Base-by-base conservation (phyloP, 2,888 invertebrate species). In the Myopa tessellatipennis region DNA sequence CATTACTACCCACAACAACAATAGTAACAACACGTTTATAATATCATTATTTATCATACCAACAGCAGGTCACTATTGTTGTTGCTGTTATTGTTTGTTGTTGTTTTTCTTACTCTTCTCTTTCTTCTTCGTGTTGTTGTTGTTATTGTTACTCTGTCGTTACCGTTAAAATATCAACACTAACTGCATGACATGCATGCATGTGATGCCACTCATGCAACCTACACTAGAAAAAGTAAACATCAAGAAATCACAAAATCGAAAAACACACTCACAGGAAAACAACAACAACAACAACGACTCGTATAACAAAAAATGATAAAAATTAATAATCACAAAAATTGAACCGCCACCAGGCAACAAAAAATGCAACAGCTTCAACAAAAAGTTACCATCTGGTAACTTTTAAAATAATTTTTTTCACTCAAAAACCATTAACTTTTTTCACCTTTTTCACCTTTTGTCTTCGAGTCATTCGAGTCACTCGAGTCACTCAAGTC, bases 141-240 rank as follows among this genome's bases (percentile, higher is more conserved):
- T 65, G 8, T 65, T 65, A 34, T 65, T 65, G 65, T 38, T 45
- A 12, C 1, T 36, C 38, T 16, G 67, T 67, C 63, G 75, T 18
- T 36, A 50, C 69, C 58, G 69, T 16, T 58, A 69, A 58, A 60
- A 40, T n/a, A 69, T 75, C 75, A 69, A 69, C 69, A 69, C 69
- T 61, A 38, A 69, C 67, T 69, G 63, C 40, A 69, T 40, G 69
- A 69, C 60, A 69, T n/a, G n/a, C 50, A 40, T 40, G 8, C 70
- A 70, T 52, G 34, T 45, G 34, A 75, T 69, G 68, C 60, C 58
- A 16, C 10, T 12, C 72, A 18, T 71, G 18, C 26, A 70, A 18
- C 73, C 74, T 45, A 67, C 74, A 67, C 65, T 18, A 67, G 55
- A 65, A 65, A 63, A 34, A 10, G 5, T n/a, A 14, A n/a, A 10